Base-by-base conservation (phyloP, 1,140 invertebrate genomes). In the Belonocnema kinseyi region DNA sequence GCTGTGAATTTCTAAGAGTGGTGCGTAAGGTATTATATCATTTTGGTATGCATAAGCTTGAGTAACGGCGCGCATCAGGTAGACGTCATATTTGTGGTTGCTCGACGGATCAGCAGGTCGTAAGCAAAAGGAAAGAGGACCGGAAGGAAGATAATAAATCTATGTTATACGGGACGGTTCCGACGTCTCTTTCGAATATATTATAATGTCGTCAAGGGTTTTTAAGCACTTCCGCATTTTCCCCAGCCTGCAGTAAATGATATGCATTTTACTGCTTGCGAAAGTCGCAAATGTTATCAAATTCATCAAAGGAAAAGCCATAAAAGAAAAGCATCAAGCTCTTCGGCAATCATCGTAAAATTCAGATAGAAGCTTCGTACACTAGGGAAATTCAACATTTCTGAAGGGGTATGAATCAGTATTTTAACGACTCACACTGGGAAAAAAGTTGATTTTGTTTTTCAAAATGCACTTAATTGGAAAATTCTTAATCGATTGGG, bases 81-180 rank as follows among this genome's bases (percentile, higher is more conserved):
- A 40, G 33, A 16, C 58, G 58, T 66, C 58, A 33, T 66, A 66
- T 66, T 40, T 66, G 58, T 33, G 26, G 58, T 66, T 66, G 58
- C 58, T 66, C 26, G 26, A 66, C 58, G 58, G 58, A 66, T 66
- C 13, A 40, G 26, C 13, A 12, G 19, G 3, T 12, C 17, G 54
- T 10, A n/a, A 58, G 54, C 2, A 66, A 66, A 66, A 46, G 58
- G 33, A 33, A 66, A 66, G 14, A 66, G 13, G 21, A 19, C 14
- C 14, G 26, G 40, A 66, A 14, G 46, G 58, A 40, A 66, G 40
- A 66, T 66, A 33, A 40, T 66, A 40, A 33, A 66, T 66, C 40
- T 66, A 66, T 14, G 33, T 66, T 66, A 40, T 26, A 40, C 12
- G 21, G 33, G 21, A 61, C 14, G 11, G 10, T 14, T 33, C 33